phyloP scores from a whole-genome alignment of 2,888 invertebrate genomes.

The Oscheius sp. region DNA sequence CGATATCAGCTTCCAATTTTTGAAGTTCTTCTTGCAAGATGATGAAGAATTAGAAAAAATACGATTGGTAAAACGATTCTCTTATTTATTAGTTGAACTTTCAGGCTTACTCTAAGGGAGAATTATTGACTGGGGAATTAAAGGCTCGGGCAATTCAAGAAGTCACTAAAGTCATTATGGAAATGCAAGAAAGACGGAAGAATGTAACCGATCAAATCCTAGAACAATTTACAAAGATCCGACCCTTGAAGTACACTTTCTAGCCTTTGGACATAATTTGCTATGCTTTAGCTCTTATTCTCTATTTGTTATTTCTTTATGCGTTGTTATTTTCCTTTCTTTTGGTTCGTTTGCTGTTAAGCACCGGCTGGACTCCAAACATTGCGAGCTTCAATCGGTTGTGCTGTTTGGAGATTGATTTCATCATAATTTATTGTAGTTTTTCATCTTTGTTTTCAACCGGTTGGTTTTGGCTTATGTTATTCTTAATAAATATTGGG shows the following conservation, averaged over 20 bases:
- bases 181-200: slow-evolving; percentile 84
- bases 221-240: slow-evolving; percentile 83
- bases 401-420: slow-evolving; percentile 13
- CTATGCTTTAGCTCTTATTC: neutral
- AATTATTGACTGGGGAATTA: slow-evolving; percentile 89
- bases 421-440: neutral
- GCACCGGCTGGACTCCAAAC: neutral
- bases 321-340: neutral
- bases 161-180: slow-evolving; percentile 77
- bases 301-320: too few species aligned
- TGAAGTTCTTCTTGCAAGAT: slow-evolving; percentile 92
- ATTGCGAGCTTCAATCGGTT: neutral
- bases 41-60: slow-evolving; percentile 85
- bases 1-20: slow-evolving; percentile 92
- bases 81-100: slow-evolving; percentile 33
- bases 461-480: slow-evolving; percentile 1
- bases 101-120: slow-evolving; percentile 84
- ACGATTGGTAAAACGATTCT: slow-evolving; percentile 73
- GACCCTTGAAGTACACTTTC: slow-evolving; percentile 36
- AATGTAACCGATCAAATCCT: slow-evolving; percentile 86
- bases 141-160: slow-evolving; percentile 87
- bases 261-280: slow-evolving; percentile 6
- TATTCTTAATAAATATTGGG: neutral
- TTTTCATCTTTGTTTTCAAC: neutral
- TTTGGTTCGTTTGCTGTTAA: neutral